phyloP scores from a whole-genome alignment of 2,797 vertebrate species.

The Acipenser transmontanus region DNA sequence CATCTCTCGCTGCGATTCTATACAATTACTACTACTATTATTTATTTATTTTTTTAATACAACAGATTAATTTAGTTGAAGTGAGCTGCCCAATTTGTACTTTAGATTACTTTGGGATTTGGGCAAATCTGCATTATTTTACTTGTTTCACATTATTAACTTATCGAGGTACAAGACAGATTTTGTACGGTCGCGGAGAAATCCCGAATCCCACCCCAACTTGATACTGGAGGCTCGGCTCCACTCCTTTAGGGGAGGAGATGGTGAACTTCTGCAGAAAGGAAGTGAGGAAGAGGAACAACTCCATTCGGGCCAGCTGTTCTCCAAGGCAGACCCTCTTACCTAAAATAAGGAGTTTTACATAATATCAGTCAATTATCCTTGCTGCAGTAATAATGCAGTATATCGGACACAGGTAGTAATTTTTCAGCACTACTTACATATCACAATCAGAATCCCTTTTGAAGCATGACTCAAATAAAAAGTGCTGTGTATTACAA shows the following conservation, averaged over 20 bases:
- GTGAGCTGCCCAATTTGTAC: too few relatives aligned
- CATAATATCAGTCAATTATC: too few relatives aligned
- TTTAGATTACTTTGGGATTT: too few relatives aligned
- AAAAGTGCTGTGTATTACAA: not conserved
- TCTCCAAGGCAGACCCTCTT: slow-evolving; percentile 64
- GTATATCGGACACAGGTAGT: too few relatives aligned
- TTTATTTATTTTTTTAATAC: not conserved
- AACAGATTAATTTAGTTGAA: not conserved
- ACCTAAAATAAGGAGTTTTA: slow-evolving; percentile 40
- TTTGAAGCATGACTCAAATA: not conserved
- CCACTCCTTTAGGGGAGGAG: slow-evolving; percentile 36
- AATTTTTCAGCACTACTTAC: too few relatives aligned
- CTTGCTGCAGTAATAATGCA: too few relatives aligned
- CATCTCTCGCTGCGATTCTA: too few relatives aligned
- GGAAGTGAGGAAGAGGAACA: slow-evolving; percentile 55
- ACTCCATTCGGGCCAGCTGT: slow-evolving; percentile 58
- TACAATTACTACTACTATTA: too few relatives aligned
- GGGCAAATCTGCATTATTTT: not conserved
- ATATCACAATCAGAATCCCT: too few relatives aligned
- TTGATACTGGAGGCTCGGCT: slow-evolving; percentile 40
- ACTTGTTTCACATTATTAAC: slow-evolving; percentile 1
- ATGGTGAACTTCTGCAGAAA: slow-evolving; percentile 72
- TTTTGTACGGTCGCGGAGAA: slow-evolving; percentile 51
- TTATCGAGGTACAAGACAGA: slow-evolving; percentile 43
- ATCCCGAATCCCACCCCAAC: slow-evolving; percentile 33